Percentiles rank a stretch among this genome's conserved stretches.
phyloP scores from a whole-genome alignment of 2,888 invertebrate genomes.

The Synergus itoensis region DNA sequence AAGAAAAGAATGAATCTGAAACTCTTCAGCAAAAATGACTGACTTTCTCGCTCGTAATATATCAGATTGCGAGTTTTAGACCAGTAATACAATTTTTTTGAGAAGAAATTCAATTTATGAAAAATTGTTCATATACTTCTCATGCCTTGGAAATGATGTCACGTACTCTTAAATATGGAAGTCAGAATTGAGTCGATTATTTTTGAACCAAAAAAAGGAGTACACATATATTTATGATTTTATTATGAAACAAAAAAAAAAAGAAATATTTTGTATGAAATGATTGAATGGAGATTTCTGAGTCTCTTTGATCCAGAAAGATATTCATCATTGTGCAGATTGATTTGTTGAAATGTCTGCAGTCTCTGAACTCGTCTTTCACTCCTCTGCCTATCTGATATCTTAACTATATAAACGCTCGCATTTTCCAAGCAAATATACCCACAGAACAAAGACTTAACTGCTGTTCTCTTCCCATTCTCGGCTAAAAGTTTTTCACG shows the following conservation, averaged over 20 bases:
- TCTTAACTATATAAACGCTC: constrained; percentile 1
- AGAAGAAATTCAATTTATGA: not conserved
- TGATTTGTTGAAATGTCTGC: not conserved
- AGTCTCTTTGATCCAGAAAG: not conserved
- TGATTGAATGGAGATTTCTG: not conserved
- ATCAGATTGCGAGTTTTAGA: too few species aligned
- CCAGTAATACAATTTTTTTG: too few species aligned
- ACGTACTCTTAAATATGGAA: not conserved
- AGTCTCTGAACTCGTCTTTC: not conserved
- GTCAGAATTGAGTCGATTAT: not conserved
- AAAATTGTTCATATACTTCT: not conserved
- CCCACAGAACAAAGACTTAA: constrained; percentile 35
- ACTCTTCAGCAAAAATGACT: too few species aligned
- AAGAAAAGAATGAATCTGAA: too few species aligned
- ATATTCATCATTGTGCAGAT: not conserved
- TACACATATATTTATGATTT: not conserved
- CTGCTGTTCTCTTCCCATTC: constrained; percentile 28
- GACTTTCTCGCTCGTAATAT: too few species aligned
- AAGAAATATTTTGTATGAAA: not conserved
- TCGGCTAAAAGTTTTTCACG: constrained; percentile 22
- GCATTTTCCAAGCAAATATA: constrained; percentile 21
- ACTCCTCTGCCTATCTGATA: not conserved
- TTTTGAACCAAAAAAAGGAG: not conserved
- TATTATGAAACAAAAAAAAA: not conserved
- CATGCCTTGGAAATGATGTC: not conserved